Evolutionary conservation across 2,888 invertebrate genomes (phyloP).

Genomic region (Dryocosmus kuriphilus): DNA sequence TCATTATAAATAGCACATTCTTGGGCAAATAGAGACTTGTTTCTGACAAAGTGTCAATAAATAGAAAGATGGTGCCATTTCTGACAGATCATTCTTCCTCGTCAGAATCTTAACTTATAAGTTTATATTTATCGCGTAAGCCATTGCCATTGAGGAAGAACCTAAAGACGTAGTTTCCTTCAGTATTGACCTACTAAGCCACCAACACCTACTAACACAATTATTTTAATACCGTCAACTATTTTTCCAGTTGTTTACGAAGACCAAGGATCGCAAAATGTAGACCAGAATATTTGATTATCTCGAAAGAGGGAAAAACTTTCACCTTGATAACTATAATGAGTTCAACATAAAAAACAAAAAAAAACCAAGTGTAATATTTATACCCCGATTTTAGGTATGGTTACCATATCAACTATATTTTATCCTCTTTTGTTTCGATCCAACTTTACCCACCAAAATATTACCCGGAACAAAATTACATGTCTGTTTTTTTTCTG

Average conservation of each 20-base stretch:
- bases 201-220: conserved; percentile 29
- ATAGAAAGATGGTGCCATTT: neutral
- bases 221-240: neutral
- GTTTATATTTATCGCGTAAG: conserved; percentile 22
- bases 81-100: neutral
- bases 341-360: no score
- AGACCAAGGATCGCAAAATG: conserved; percentile 5
- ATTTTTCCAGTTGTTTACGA: conserved; percentile 2
- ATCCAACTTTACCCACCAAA: no score
- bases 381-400: no score
- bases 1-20: conserved; percentile 6
- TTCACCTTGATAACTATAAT: no score
- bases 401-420: no score
- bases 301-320: no score
- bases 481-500: no score
- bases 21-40: neutral
- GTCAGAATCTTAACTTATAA: conserved; percentile 8
- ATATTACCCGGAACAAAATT: no score
- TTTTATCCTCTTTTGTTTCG: no score
- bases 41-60: conserved; percentile 20
- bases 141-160: conserved; percentile 10
- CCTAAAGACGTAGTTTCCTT: conserved; percentile 21
- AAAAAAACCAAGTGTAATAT: no score
- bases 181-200: conserved; percentile 13
- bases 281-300: neutral